Base-by-base conservation (phyloP, 2,888 invertebrate species). In the Drosophila phalerata region DNA sequence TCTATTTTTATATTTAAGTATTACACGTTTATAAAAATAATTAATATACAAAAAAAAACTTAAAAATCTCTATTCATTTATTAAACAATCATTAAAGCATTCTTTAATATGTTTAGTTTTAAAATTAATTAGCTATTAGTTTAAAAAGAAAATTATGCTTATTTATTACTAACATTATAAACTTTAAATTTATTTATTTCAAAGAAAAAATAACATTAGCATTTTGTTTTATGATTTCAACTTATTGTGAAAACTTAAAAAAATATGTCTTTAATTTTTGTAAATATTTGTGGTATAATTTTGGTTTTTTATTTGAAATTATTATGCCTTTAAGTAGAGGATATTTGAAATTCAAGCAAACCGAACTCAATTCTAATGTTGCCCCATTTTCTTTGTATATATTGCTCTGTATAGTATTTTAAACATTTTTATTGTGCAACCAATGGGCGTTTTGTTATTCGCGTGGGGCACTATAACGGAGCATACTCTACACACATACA, bases 401-500 rank as follows among this genome's bases (percentile, higher is more conserved):
- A 74, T 61, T 60, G 69, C 57, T n/a, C 19, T 60, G 51, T 47
- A 78, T 69, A 79, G 82, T 79, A 87, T 83, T 83, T 88, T 88
- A 85, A 83, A 85, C 65, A 79, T 77, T 88, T 85, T 85, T 83
- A 83, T 85, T 82, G 88, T 80, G 80, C 77, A 72, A 69, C 65
- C 67, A 83, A 88, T 85, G 86, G 86, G 77, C 75, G 74, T 77
- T 79, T 82, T 88, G 85, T 82, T 83, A 85, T 85, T 73, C 49
- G 73, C 56, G 53, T 61, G 52, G 73, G 63, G 56, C 49, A 62
- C 76, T 74, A 77, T 77, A 68, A 65, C 77, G 55, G 45, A 52
- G 34, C 52, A 67, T 37, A 67, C 49, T n/a, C n/a, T n/a, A n/a
- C n/a, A n/a, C n/a, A n/a, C n/a, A n/a, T n/a, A n/a, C n/a, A n/a